Percentiles rank a stretch among this genome's conserved stretches.
These are phyloP conservation scores for Omphaloscelis lunosa DNA, from an alignment of 2,888 invertebrate genomes.

Conservation along the genomic window DNA sequence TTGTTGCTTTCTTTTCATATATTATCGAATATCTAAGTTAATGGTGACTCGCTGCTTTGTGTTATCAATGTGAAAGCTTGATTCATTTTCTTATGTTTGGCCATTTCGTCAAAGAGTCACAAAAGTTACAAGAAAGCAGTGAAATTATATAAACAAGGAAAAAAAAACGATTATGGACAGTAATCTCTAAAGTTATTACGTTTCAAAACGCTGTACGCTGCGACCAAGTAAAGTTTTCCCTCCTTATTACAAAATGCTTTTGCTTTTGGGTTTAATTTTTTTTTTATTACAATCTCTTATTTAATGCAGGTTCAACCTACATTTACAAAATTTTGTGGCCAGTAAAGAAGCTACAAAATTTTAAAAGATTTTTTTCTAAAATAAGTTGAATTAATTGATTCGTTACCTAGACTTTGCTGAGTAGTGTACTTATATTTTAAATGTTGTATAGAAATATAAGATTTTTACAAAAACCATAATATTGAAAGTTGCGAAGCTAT, in stretches of 20 bases:
- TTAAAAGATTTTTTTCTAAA: background rate
- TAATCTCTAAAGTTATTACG: background rate
- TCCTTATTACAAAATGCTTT: background rate
- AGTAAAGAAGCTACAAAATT: background rate
- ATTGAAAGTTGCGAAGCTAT: too few relatives aligned
- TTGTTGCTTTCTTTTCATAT: constrained; percentile 70
- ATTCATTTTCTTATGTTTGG: constrained; percentile 10
- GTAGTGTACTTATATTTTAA: background rate
- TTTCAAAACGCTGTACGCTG: too few relatives aligned
- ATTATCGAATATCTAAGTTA: constrained; percentile 57
- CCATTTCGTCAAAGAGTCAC: background rate
- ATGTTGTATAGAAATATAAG: too few relatives aligned
- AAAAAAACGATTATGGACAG: background rate
- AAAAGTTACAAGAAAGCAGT: background rate
- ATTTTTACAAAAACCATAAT: too few relatives aligned
- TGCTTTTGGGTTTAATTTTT: background rate
- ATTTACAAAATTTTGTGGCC: background rate
- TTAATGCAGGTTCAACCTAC: background rate
- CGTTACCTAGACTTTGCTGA: background rate
- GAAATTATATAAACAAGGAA: background rate
- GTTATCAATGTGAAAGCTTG: constrained; percentile 50
- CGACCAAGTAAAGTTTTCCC: background rate
- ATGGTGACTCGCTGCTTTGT: constrained; percentile 53
- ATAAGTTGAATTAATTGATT: too few relatives aligned
- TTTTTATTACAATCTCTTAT: background rate